Percentiles rank a stretch among this genome's conserved stretches.
Conservation (phyloP, 2,113 vertebrate species). For the Nestor notabilis region DNA sequence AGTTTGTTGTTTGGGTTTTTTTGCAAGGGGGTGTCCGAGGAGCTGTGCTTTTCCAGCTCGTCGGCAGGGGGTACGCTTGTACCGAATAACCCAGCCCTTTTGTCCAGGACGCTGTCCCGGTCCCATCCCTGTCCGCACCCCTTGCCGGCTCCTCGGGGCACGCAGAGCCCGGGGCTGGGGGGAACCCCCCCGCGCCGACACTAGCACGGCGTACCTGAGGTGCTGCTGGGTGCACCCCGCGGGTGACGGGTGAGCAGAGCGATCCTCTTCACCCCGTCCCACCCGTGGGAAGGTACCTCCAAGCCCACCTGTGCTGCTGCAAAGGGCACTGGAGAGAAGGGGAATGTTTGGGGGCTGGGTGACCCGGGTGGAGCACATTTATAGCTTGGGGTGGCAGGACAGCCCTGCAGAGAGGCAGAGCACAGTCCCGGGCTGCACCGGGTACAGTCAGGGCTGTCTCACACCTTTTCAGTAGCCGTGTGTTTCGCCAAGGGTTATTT, state of each 20-base stretch:
- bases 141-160: background rate
- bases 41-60: conserved; percentile 41
- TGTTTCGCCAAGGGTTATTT: background rate
- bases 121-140: background rate
- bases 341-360: background rate
- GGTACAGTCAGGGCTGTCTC: background rate
- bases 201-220: background rate
- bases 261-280: background rate
- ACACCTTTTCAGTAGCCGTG: background rate
- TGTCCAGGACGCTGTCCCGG: background rate
- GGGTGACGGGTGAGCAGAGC: background rate
- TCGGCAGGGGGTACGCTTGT: conserved; percentile 61
- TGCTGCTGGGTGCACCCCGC: background rate
- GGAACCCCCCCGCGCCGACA: no score
- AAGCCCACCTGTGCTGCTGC: background rate
- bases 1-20: background rate
- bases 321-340: background rate
- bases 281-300: background rate
- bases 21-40: background rate
- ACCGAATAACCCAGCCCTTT: conserved; percentile 25
- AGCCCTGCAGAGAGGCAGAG: background rate
- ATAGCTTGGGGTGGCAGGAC: background rate
- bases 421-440: accelerated
- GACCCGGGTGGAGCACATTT: background rate
- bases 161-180: background rate